Conservation (phyloP, 1,140 invertebrate species). For the Halesus radiatus region DNA sequence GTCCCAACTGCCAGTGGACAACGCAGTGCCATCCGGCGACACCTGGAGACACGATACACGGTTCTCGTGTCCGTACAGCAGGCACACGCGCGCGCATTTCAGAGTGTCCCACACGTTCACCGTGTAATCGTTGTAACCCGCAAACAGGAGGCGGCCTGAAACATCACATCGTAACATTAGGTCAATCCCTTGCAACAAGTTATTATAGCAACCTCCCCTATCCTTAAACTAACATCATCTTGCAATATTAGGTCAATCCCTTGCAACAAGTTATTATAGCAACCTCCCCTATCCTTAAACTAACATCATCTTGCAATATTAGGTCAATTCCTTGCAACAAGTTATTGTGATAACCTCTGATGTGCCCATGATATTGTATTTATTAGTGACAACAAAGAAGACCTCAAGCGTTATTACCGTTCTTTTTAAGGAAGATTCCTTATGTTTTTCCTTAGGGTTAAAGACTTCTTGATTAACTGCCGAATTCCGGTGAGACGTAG, state of each 20-base stretch:
- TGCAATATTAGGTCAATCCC: neutral
- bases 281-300: too few species aligned
- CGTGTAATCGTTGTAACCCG: constrained; percentile 99
- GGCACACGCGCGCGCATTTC: constrained; percentile 90
- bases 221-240: neutral
- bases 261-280: too few species aligned
- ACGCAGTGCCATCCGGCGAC: constrained; percentile 97
- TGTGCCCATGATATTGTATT: too few species aligned
- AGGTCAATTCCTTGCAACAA: neutral
- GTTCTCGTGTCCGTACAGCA: constrained; percentile 98
- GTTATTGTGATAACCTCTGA: too few species aligned
- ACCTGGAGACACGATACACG: constrained; percentile 94
- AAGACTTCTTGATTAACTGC: too few species aligned
- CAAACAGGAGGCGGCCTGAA: constrained; percentile 92
- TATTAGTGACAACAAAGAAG: too few species aligned
- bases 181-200: neutral
- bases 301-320: neutral
- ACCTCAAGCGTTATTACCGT: too few species aligned
- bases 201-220: too few species aligned
- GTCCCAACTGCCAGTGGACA: constrained; percentile 99
- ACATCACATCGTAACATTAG: neutral
- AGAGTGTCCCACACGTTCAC: constrained; percentile 99
- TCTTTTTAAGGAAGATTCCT: too few species aligned
- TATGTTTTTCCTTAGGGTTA: too few species aligned
- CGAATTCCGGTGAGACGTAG: too few species aligned